These are phyloP conservation scores for Leucophenga montana DNA, from an alignment of 2,888 invertebrate genomes.

Conservation along the genomic window DNA sequence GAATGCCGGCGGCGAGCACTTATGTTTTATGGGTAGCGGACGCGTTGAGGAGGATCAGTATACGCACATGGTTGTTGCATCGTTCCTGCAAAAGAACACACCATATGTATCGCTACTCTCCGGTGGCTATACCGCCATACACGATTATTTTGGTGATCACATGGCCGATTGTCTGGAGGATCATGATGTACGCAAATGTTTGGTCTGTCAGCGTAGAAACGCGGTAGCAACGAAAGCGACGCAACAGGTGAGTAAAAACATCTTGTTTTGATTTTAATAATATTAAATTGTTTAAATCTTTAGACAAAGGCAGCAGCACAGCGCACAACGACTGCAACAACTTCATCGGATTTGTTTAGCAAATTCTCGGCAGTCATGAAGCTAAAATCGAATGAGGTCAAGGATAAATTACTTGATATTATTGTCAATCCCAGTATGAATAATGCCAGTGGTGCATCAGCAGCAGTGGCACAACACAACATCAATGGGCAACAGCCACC, in stretches of 20 bases:
- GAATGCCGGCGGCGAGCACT: constrained; percentile 88
- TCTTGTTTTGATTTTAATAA: not conserved
- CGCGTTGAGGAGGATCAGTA: constrained; percentile 95
- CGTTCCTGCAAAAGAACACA: constrained; percentile 94
- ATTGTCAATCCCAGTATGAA: constrained; percentile 84
- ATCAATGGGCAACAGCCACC: constrained; percentile 27
- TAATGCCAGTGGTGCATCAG: constrained; percentile 26
- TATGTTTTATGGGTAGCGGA: constrained; percentile 95
- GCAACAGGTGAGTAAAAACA: constrained; percentile 46
- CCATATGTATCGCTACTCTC: constrained; percentile 93
- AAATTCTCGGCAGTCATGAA: constrained; percentile 91
- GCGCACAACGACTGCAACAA: constrained; percentile 37
- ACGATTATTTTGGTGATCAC: constrained; percentile 87
- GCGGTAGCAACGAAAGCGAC: constrained; percentile 27
- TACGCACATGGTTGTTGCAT: constrained; percentile 98
- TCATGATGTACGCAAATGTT: constrained; percentile 85
- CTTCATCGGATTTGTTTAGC: constrained; percentile 83
- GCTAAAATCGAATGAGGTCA: constrained; percentile 92
- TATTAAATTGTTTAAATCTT: not conserved
- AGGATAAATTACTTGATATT: constrained; percentile 92
- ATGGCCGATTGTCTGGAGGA: constrained; percentile 87
- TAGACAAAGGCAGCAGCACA: constrained; percentile 46
- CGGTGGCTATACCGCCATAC: constrained; percentile 91
- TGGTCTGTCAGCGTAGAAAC: constrained; percentile 79
- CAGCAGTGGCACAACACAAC: constrained; percentile 9